Evolutionary conservation across 2,797 vertebrate species (phyloP).

Genomic region (Lacerta bilineata): DNA sequence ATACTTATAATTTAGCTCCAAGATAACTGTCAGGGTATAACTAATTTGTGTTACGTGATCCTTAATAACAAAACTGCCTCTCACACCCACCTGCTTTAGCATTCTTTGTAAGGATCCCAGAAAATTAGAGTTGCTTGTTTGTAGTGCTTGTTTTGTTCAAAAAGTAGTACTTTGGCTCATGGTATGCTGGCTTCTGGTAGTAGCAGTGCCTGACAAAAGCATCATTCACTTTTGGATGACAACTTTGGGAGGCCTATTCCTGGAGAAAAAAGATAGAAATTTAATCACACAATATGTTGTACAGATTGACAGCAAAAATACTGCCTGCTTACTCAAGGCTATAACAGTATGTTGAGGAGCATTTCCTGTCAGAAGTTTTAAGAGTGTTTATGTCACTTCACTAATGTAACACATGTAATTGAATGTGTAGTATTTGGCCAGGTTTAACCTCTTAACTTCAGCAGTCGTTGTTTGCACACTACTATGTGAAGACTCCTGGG

Average conservation of each 20-base stretch:
- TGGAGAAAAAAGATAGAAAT: not conserved
- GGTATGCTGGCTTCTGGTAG: not conserved
- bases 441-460: not conserved
- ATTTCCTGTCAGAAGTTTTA: constrained; percentile 18
- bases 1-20: not conserved
- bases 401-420: not conserved
- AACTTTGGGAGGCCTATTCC: not conserved
- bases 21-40: not conserved
- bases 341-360: not conserved
- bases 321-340: fast-evolving
- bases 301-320: constrained; percentile 19
- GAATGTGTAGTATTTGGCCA: not conserved
- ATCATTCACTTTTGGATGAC: not conserved
- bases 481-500: not conserved
- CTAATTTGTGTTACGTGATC: not conserved
- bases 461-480: not conserved
- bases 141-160: not conserved
- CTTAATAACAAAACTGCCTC: not conserved
- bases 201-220: too few species aligned
- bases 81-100: not conserved
- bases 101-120: not conserved
- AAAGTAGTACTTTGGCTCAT: not conserved
- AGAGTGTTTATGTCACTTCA: fast-evolving
- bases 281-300: not conserved
- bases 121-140: not conserved